Conservation (phyloP, 2,888 invertebrate species). For the Drosophila melanosoma region DNA sequence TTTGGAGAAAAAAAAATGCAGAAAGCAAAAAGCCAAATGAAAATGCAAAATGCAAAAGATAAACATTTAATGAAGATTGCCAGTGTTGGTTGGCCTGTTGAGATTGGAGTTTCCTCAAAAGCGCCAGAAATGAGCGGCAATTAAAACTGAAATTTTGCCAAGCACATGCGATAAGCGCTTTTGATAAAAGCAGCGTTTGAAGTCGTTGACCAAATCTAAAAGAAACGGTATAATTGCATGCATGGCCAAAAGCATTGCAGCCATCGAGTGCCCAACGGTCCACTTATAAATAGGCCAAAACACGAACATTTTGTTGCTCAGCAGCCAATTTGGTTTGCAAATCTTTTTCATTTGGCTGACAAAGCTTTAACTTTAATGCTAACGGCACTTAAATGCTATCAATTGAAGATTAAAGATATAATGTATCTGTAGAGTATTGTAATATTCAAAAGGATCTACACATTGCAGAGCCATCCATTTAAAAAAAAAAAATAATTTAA, state of each 20-base stretch:
- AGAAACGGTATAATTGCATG: neutral
- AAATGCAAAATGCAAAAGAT: conserved; percentile 53
- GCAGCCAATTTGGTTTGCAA: neutral
- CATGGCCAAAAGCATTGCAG: conserved; percentile 24
- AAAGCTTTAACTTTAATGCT: neutral
- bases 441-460: too few relatives aligned
- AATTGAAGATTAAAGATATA: neutral
- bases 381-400: neutral
- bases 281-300: conserved; percentile 17
- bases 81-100: conserved; percentile 53
- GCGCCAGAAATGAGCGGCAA: conserved; percentile 62
- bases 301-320: neutral
- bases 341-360: neutral
- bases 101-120: conserved; percentile 26
- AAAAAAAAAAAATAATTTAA: neutral
- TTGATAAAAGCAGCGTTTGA: conserved; percentile 65
- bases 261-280: conserved; percentile 4
- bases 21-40: conserved; percentile 5
- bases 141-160: conserved; percentile 63
- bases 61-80: conserved; percentile 74
- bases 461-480: too few relatives aligned
- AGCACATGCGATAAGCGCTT: conserved; percentile 55
- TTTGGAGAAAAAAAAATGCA: neutral
- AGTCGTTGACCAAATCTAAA: conserved; percentile 32
- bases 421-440: neutral